Evolutionary conservation across 1,140 invertebrate genomes (phyloP).

Genomic region (Melipona quadrifasciata): DNA sequence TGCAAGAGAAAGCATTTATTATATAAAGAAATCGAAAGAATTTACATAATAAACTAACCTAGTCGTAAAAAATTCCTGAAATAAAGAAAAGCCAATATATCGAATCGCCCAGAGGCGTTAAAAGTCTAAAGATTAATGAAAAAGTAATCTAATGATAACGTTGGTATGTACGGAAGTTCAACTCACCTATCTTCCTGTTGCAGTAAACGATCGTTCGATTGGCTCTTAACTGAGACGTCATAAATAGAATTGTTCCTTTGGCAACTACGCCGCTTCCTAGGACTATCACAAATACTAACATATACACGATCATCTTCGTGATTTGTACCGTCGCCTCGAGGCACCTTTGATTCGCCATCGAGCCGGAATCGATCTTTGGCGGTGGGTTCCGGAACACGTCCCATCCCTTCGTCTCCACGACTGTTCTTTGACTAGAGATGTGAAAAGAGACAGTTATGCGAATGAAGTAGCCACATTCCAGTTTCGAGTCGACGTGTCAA

Average conservation of each 20-base stretch:
- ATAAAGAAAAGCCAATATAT: neutral
- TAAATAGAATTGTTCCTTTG: slow-evolving; percentile 93
- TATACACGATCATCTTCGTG: slow-evolving; percentile 92
- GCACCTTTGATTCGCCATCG: slow-evolving; percentile 93
- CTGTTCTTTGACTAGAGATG: slow-evolving; percentile 89
- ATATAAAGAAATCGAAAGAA: too few relatives aligned
- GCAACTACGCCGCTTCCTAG: slow-evolving; percentile 91
- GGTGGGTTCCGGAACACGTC: slow-evolving; percentile 96
- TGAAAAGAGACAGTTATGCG: slow-evolving; percentile 14
- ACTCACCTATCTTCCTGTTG: slow-evolving; percentile 90
- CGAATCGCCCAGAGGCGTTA: neutral
- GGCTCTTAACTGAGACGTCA: slow-evolving; percentile 93
- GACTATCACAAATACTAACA: slow-evolving; percentile 92
- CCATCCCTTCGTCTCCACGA: slow-evolving; percentile 95
- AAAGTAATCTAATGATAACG: neutral
- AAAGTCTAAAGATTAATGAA: neutral
- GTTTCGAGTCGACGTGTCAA: neutral
- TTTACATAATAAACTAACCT: too few relatives aligned
- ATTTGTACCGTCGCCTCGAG: slow-evolving; percentile 92
- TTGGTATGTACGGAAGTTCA: neutral
- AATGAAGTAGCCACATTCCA: neutral
- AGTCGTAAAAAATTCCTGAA: neutral
- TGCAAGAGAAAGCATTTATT: neutral
- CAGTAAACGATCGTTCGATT: slow-evolving; percentile 90
- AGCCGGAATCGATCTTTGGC: slow-evolving; percentile 92